phyloP scores from a whole-genome alignment of 2,113 vertebrate genomes.

The Varanus salvator region DNA sequence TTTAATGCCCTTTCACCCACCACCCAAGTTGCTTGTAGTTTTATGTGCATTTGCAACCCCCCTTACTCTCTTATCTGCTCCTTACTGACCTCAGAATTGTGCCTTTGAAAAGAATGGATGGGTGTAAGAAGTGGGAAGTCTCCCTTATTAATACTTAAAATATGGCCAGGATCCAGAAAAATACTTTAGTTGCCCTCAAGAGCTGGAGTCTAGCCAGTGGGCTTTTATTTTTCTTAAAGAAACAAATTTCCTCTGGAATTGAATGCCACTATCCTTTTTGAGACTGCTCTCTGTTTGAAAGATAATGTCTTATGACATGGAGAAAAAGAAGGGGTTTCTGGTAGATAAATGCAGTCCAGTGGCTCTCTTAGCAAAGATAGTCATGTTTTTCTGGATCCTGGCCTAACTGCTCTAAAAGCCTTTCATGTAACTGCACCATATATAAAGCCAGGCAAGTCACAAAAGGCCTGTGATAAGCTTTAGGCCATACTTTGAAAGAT shows the following conservation, averaged over 20 bases:
- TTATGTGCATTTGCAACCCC: not conserved
- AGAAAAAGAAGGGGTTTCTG: not conserved
- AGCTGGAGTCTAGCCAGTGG: no score
- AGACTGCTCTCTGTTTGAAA: not conserved
- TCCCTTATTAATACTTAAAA: not conserved
- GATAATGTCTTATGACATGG: not conserved
- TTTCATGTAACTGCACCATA: not conserved
- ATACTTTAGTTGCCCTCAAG: not conserved
- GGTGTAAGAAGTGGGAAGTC: not conserved
- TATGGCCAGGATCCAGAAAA: not conserved
- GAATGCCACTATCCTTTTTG: not conserved
- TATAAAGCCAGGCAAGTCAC: not conserved
- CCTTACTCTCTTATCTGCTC: not conserved
- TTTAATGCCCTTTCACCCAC: slow-evolving; percentile 1
- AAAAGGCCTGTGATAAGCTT: not conserved
- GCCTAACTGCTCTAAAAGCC: not conserved
- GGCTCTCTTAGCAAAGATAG: not conserved
- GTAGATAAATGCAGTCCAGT: not conserved
- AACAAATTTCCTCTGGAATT: not conserved
- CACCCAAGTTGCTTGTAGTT: not conserved
- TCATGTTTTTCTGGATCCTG: not conserved
- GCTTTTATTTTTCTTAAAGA: not conserved
- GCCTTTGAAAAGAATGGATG: not conserved
- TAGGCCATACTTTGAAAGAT: not conserved
- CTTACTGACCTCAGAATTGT: not conserved